These are phyloP conservation scores for Nomada fabriciana DNA, from an alignment of 2,888 invertebrate species.

Conservation along the genomic window DNA sequence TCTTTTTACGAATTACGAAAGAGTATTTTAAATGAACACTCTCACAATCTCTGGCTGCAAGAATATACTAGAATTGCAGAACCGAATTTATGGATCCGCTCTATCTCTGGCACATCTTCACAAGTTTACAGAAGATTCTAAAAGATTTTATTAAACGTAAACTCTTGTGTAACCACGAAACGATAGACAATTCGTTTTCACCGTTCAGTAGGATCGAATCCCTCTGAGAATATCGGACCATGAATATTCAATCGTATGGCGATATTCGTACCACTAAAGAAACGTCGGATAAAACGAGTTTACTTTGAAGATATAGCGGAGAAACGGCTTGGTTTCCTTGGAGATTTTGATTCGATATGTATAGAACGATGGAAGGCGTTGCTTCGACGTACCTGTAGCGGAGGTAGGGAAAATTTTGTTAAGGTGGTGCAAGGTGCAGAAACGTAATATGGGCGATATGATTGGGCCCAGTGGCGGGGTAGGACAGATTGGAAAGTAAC, in stretches of 20 bases:
- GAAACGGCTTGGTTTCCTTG: constrained; percentile 14
- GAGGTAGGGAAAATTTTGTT: constrained; percentile 7
- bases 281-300: constrained; percentile 20
- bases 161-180: neutral
- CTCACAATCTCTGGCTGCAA: no score
- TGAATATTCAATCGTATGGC: constrained; percentile 29
- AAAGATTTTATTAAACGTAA: no score
- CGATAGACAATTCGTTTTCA: neutral
- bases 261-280: constrained; percentile 1
- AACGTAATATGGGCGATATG: constrained; percentile 69
- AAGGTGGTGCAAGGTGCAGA: constrained; percentile 46
- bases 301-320: constrained; percentile 31
- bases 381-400: constrained; percentile 2
- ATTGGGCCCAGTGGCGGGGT: constrained; percentile 21
- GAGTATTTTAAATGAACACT: no score
- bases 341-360: constrained; percentile 54
- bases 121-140: no score
- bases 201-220: constrained; percentile 4
- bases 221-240: neutral
- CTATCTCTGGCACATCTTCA: no score
- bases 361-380: constrained; percentile 34
- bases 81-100: no score
- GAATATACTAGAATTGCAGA: no score
- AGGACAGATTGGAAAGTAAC: constrained; percentile 67
- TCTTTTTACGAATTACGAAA: no score